phyloP scores from a whole-genome alignment of 1,140 invertebrate species.

The Apis mellifera region DNA sequence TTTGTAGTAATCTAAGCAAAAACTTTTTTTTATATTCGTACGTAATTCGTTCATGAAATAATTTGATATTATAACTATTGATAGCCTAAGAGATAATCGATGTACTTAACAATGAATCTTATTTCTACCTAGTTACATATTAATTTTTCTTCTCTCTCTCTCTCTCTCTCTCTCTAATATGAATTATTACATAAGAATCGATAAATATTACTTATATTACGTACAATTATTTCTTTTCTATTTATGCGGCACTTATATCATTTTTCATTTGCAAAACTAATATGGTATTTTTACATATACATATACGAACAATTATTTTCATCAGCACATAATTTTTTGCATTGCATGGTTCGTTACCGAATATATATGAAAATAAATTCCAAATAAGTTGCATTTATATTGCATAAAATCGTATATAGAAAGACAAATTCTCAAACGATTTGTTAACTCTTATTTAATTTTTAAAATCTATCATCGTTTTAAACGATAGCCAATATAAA shows the following conservation, averaged over 20 bases:
- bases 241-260: not conserved
- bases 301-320: not conserved
- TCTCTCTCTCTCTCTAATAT: slow-evolving; percentile 1
- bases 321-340: slow-evolving; percentile 6
- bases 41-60: slow-evolving; percentile 38
- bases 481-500: not conserved
- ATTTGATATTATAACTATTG: slow-evolving; percentile 13
- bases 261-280: slow-evolving; percentile 43
- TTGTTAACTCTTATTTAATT: not conserved
- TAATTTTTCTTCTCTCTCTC: not conserved
- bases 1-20: slow-evolving; percentile 9
- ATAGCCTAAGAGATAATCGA: slow-evolving; percentile 38
- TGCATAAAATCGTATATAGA: slow-evolving; percentile 28
- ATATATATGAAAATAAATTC: slow-evolving; percentile 36
- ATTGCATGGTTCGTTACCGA: not conserved
- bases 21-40: slow-evolving; percentile 6
- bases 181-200: slow-evolving; percentile 23
- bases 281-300: not conserved
- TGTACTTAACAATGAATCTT: slow-evolving; percentile 44
- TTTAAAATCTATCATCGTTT: not conserved
- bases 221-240: not conserved
- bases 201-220: slow-evolving; percentile 33
- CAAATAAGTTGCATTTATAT: slow-evolving; percentile 9
- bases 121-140: slow-evolving; percentile 29
- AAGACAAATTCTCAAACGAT: slow-evolving; percentile 18